Conservation (phyloP, 2,797 vertebrate species). For the Tapirus indicus region DNA sequence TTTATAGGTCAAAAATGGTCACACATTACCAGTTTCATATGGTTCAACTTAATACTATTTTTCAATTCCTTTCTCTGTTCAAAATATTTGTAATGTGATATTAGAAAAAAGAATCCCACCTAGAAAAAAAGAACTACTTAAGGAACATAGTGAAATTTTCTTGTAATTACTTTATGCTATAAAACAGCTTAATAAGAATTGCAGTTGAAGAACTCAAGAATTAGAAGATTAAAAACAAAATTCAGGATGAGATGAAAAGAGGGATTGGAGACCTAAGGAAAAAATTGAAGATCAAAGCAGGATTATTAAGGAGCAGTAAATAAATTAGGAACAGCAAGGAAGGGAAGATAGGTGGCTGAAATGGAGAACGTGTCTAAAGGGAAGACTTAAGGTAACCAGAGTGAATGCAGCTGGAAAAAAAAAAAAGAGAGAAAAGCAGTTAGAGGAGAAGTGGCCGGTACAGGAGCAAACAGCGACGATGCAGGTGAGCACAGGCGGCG, state of each 20-base stretch:
- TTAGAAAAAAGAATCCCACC: neutral
- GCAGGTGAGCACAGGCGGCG: accelerated
- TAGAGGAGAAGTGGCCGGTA: neutral
- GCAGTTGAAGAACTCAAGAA: neutral
- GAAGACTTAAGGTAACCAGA: neutral
- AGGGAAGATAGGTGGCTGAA: neutral
- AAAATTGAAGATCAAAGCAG: neutral
- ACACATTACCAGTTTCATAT: neutral
- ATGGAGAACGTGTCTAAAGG: neutral
- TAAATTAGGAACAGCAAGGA: neutral
- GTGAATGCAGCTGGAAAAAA: no score
- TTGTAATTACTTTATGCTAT: neutral
- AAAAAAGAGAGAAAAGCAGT: neutral
- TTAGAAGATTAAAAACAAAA: no score
- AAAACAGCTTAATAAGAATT: slow-evolving; percentile 34
- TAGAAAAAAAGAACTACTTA: neutral
- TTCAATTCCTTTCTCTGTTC: neutral
- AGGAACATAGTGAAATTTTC: neutral
- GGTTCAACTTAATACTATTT: slow-evolving; percentile 16
- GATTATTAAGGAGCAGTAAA: neutral
- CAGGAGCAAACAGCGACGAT: neutral
- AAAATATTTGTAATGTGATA: neutral
- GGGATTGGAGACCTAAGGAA: slow-evolving; percentile 5
- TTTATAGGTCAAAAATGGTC: neutral
- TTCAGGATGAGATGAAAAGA: slow-evolving; percentile 22